Conservation (phyloP, 2,888 invertebrate genomes). For the Athalia cordata region DNA sequence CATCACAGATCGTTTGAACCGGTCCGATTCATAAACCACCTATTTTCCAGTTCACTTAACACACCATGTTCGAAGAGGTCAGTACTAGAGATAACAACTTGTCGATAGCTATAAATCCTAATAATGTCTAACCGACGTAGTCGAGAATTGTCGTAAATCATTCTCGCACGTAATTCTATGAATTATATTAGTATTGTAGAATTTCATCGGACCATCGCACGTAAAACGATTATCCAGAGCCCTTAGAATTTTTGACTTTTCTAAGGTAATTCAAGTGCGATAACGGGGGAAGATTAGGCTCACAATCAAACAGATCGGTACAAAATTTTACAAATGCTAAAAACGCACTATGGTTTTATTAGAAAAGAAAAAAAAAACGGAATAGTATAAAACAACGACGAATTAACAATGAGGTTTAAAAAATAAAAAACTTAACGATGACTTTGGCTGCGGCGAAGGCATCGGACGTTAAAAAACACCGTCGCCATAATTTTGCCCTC, state of each 20-base stretch:
- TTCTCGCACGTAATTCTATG: background rate
- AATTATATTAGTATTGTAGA: too few species aligned
- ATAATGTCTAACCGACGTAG: conserved; percentile 14
- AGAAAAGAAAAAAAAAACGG: conserved; percentile 44
- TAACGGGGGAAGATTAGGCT: too few species aligned
- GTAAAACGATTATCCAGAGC: too few species aligned
- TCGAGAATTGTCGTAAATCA: background rate
- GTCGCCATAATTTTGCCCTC: background rate
- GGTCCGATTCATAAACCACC: background rate
- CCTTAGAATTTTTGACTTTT: too few species aligned
- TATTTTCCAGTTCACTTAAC: too few species aligned
- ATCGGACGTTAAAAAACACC: conserved; percentile 11
- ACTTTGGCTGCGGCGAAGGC: conserved; percentile 34
- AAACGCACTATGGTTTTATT: conserved; percentile 35
- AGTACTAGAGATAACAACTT: conserved; percentile 5
- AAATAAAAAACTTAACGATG: conserved; percentile 46
- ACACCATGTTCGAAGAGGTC: background rate
- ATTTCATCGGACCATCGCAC: too few species aligned
- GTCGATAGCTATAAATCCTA: conserved; percentile 25
- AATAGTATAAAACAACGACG: conserved; percentile 31
- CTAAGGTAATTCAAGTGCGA: too few species aligned
- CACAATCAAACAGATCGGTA: background rate
- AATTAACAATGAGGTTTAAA: conserved; percentile 26
- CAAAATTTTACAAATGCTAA: conserved; percentile 4
- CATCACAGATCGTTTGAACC: too few species aligned